These are phyloP conservation scores for Phymastichus coffea DNA, from an alignment of 1,140 invertebrate genomes.

Conservation along the genomic window DNA sequence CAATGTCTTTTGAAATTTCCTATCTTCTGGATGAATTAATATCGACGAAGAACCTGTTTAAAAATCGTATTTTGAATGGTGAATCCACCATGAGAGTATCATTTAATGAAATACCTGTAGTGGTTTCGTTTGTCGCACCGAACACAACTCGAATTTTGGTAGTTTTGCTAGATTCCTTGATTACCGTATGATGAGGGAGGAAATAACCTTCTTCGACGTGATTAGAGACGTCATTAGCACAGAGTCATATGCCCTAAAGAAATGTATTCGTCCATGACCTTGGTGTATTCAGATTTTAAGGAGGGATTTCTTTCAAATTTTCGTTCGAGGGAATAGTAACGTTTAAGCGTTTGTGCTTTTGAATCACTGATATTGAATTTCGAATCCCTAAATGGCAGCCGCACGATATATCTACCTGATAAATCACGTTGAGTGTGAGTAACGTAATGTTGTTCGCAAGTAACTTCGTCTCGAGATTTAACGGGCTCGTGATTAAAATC, in stretches of 20 bases:
- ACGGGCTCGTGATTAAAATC: neutral
- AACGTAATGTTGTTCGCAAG: conserved; percentile 15
- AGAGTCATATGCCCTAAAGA: conserved; percentile 41
- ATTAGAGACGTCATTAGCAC: too few relatives aligned
- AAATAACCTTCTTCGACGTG: neutral
- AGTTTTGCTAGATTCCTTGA: neutral
- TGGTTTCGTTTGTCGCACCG: neutral
- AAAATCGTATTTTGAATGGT: too few relatives aligned
- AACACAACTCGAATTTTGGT: neutral
- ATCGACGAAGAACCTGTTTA: too few relatives aligned
- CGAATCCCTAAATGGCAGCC: conserved; percentile 16
- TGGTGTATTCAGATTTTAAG: conserved; percentile 34
- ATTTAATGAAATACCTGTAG: neutral
- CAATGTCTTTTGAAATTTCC: too few relatives aligned
- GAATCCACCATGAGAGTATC: neutral
- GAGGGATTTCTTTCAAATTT: conserved; percentile 23
- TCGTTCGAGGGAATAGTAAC: conserved; percentile 6
- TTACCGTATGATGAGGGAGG: neutral
- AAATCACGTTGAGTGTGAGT: too few relatives aligned
- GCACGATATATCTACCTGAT: conserved; percentile 13
- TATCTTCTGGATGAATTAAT: too few relatives aligned
- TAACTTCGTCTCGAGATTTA: neutral
- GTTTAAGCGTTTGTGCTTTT: neutral
- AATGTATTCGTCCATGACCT: conserved; percentile 46
- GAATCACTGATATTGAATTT: too few relatives aligned